These are phyloP conservation scores for Megaceryle maxima DNA, from an alignment of 2,113 vertebrate genomes.

Conservation along the genomic window DNA sequence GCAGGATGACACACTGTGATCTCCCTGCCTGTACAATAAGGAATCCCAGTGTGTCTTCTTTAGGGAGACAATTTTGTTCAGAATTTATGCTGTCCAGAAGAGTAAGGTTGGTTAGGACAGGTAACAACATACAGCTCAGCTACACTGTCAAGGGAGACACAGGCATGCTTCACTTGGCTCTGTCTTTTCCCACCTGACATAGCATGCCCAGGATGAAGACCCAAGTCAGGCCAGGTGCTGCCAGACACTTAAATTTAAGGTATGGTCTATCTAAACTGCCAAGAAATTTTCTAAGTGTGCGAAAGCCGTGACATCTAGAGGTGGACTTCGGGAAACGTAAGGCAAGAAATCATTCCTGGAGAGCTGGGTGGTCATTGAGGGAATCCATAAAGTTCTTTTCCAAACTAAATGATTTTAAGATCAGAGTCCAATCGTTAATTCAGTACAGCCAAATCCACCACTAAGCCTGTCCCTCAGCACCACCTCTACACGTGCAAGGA, in stretches of 20 bases:
- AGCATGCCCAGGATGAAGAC: neutral
- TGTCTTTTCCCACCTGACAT: neutral
- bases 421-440: no score
- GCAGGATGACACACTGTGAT: neutral
- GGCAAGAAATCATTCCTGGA: neutral
- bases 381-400: no score
- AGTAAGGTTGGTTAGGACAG: neutral
- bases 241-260: neutral
- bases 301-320: neutral
- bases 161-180: neutral
- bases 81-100: neutral
- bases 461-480: no score
- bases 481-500: neutral
- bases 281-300: neutral
- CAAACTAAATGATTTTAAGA: no score
- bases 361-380: neutral
- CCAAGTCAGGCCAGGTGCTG: neutral
- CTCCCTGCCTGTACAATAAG: neutral
- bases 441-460: no score
- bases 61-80: neutral
- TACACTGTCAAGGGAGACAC: neutral
- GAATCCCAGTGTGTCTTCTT: neutral
- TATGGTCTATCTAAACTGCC: neutral
- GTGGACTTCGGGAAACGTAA: neutral
- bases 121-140: neutral